Base-by-base conservation (phyloP, 2,113 vertebrate species). In the Oryctolagus cuniculus region DNA sequence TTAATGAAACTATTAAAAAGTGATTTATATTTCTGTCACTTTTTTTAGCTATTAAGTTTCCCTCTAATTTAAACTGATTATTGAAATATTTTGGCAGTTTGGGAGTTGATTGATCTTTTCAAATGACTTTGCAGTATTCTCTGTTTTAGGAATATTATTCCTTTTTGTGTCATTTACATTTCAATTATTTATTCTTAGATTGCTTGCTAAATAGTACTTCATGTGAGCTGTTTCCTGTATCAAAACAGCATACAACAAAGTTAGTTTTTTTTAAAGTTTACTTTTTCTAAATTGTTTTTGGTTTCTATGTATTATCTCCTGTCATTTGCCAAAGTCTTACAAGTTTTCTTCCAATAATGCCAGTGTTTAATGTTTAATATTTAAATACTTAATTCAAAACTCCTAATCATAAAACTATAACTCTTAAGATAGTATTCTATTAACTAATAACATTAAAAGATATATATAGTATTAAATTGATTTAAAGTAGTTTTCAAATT, bases 31-130 rank as follows among this genome's bases (percentile, higher is more conserved):
- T 63, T 5, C 49, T 31, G 3, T 77, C 29, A 49, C n/a, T 11
- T 25, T 36, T 67, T 90, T 81, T 69, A 21, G 64, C 1, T 34
- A 17, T 49, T 90, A 95, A 22, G 3, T 72, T 72, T 70, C 8
- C n/a, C 16, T 63, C 61, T 70, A 81, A 87, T 63, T 63, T 90
- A 63, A 58, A 84, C 10, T 90, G 73, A 83, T 58, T 70, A 91
- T 44, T 88, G 17, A 55, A 49, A 82, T 72, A 25, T 29, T 83
- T 61, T 90, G 6, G 27, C 25, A 61, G 22, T 27, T 74, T 74
- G 4, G 31, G 17, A 73, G 49, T 4, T 2, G 19, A 25, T 1
- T 63, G 2, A 19, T 55, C 25, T 53, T 85, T 80, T 58, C 11
- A 51, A 27, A 77, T 12, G 12, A 55, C 10, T 55, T 63, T 72